Conservation (phyloP, 1,140 invertebrate species). For the Ruditapes philippinarum region DNA sequence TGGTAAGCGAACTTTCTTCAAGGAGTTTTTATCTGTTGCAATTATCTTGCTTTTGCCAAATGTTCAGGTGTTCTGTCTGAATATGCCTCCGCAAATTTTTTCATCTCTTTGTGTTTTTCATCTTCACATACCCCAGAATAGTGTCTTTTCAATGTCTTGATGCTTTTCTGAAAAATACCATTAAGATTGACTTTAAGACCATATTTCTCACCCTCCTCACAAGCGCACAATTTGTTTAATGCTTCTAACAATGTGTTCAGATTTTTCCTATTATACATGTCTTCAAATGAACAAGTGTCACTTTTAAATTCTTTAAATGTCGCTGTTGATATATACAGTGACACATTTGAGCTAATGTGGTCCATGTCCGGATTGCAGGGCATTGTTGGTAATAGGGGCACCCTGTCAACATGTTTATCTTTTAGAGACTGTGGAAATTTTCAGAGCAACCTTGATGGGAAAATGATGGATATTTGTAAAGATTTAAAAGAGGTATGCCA, state of each 20-base stretch:
- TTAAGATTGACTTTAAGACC: not conserved
- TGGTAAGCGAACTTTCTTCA: constrained; percentile 53
- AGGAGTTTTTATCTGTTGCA: constrained; percentile 11
- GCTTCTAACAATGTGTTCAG: not conserved
- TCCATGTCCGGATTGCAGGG: not conserved
- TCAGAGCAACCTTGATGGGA: constrained; percentile 26
- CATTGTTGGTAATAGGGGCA: constrained; percentile 20
- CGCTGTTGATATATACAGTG: not conserved
- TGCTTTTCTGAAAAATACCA: too few species aligned
- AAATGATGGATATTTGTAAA: not conserved
- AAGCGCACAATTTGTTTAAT: constrained; percentile 4
- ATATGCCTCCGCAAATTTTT: constrained; percentile 20
- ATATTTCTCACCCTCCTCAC: not conserved
- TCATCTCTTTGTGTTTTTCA: constrained; percentile 38
- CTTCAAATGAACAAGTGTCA: not conserved
- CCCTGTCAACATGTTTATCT: not conserved
- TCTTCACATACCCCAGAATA: not conserved
- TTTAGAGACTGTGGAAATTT: not conserved
- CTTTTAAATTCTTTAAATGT: constrained; percentile 38
- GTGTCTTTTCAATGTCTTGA: constrained; percentile 20
- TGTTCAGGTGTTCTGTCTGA: constrained; percentile 7
- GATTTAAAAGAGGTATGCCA: not conserved
- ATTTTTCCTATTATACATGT: constrained; percentile 12
- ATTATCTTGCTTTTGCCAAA: constrained; percentile 41
- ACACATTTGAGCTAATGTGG: constrained; percentile 8